phyloP scores from a whole-genome alignment of 2,797 vertebrate genomes.

The Pitangus sulphuratus region DNA sequence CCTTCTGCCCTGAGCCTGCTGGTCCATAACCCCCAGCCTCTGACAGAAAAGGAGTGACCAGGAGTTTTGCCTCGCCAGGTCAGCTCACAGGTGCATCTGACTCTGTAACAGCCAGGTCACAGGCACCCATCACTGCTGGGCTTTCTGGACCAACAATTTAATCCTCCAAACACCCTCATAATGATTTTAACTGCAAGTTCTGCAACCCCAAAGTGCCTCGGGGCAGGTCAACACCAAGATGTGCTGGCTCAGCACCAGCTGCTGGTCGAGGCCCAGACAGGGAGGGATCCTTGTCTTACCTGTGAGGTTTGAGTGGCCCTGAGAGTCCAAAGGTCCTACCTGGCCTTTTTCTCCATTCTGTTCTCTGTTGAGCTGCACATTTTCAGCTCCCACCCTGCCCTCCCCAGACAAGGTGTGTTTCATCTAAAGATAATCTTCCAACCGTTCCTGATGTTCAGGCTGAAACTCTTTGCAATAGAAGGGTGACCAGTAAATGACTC shows the following conservation, averaged over 20 bases:
- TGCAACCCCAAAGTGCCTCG: background rate
- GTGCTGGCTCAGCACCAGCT: background rate
- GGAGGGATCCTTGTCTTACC: background rate
- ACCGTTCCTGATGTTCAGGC: background rate
- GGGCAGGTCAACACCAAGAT: background rate
- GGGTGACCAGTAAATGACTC: background rate
- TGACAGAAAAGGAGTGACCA: background rate
- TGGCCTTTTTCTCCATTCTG: background rate
- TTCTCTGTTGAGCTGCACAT: background rate
- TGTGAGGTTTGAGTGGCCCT: background rate
- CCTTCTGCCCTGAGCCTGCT: background rate
- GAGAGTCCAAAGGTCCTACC: no score
- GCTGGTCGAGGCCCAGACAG: background rate
- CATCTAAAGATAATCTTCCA: background rate
- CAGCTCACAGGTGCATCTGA: background rate
- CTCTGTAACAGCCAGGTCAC: background rate
- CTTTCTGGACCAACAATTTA: background rate
- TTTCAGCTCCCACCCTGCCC: background rate
- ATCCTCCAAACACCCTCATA: background rate
- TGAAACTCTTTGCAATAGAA: background rate
- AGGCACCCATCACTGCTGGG: background rate
- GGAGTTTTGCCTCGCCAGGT: background rate
- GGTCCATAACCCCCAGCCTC: background rate
- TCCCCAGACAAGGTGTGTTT: background rate
- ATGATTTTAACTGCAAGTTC: background rate